phyloP scores from a whole-genome alignment of 2,888 invertebrate genomes.

The Orthosia gracilis region DNA sequence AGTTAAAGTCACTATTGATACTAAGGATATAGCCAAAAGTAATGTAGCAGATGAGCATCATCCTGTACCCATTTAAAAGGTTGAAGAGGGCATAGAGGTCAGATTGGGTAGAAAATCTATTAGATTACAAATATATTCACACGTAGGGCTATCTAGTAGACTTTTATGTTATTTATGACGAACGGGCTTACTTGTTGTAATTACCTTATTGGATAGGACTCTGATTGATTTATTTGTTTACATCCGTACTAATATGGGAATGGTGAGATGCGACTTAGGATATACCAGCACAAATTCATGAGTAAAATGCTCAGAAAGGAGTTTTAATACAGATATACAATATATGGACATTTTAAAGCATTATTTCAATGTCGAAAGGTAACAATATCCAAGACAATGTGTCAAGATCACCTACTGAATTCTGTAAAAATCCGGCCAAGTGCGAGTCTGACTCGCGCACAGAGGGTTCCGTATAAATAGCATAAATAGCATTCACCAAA shows the following conservation, averaged over 20 bases:
- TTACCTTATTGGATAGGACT: constrained; percentile 42
- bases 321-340: constrained; percentile 1
- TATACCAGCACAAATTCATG: neutral
- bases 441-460: too few species aligned
- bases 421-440: too few species aligned
- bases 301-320: neutral
- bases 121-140: constrained; percentile 42
- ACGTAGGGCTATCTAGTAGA: constrained; percentile 29
- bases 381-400: too few species aligned
- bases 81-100: constrained; percentile 35
- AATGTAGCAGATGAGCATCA: constrained; percentile 8
- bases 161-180: constrained; percentile 52
- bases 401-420: neutral
- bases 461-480: too few species aligned
- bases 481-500: too few species aligned
- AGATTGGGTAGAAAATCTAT: constrained; percentile 26
- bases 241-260: constrained; percentile 8
- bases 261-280: constrained; percentile 1
- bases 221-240: constrained; percentile 45
- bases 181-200: constrained; percentile 40
- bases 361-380: neutral
- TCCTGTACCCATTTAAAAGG: constrained; percentile 24
- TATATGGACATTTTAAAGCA: neutral
- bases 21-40: neutral
- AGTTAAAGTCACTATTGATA: neutral